Evolutionary conservation across 2,797 vertebrate species (phyloP), one percentile per base, ranked within the genome.

Genomic region (Xiphophorus birchmanni): DNA sequence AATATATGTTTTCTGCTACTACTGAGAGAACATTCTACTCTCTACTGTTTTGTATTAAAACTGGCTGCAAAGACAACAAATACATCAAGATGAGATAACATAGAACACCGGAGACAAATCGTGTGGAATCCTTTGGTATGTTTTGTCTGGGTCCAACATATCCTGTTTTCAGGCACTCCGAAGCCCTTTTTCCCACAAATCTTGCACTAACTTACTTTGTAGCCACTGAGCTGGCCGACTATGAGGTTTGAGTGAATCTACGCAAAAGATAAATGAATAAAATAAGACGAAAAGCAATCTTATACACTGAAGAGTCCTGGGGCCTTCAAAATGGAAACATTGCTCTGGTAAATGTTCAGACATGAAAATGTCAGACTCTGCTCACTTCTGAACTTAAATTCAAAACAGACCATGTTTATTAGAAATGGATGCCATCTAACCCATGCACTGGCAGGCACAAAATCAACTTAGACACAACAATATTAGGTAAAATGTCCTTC

Each of bases 111-210:
- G 76, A 91, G 89, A 91, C 80, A 87, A 88, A 92, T 91, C 91
- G 81, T 88, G 88, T 56, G 74, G 82, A 94, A 92, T 92, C 89
- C 92, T 77, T 77, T 83, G 87, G 89, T 87, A 91, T 93, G 90
- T 94, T 93, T 93, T 93, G 90, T 92, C 92, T 92, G 32, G 84
- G 84, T 86, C 78, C 79, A 81, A 91, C 84, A 90, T 90, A 88
- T 94, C 91, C 91, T 94, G 91, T 87, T 91, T 84, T 82, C 73
- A 90, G 88, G 83, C 83, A 80, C 78, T 44, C 52, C 54, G 45
- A 87, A 77, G 63, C n/a, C 2, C 58, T 26, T 74, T 83, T 90
- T 90, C 90, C 89, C 87, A 92, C 88, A 88, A 77, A 84, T 87
- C 65, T 74, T 72, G 63, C 78, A 84, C 72, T 2, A 45, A 80